phyloP scores from a whole-genome alignment of 2,113 vertebrate species.

The Cebidichthys violaceus region DNA sequence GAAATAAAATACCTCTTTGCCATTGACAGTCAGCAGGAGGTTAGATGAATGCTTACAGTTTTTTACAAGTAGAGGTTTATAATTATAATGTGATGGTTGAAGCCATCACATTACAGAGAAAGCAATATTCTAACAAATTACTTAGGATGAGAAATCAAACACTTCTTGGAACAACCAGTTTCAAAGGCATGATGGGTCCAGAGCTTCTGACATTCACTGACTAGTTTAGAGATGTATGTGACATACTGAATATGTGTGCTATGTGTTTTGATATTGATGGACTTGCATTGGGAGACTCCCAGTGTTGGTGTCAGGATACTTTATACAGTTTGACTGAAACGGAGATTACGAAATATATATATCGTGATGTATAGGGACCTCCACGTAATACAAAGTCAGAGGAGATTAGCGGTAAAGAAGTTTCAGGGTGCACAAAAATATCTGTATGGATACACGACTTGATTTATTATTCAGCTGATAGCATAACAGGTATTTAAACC shows the following conservation, averaged over 20 bases:
- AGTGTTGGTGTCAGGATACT: background rate
- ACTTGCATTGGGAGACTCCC: background rate
- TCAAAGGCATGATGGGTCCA: background rate
- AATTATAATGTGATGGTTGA: background rate
- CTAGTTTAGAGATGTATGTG: background rate
- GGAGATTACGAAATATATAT: too few species aligned
- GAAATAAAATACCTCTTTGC: background rate
- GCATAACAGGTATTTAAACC: background rate
- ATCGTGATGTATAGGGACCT: too few species aligned
- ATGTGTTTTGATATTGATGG: background rate
- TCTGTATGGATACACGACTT: background rate
- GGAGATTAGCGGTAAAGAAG: background rate
- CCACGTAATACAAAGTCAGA: too few species aligned
- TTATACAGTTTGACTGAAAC: background rate
- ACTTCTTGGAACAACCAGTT: background rate
- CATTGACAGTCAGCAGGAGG: background rate
- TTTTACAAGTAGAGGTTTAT: background rate
- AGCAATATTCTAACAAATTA: background rate
- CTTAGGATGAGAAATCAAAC: background rate
- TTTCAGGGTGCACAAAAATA: background rate
- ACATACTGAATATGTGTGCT: background rate
- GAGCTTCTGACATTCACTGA: background rate
- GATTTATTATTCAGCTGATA: background rate
- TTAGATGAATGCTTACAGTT: background rate
- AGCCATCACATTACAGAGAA: background rate